Evolutionary conservation across 2,113 vertebrate genomes (phyloP).

Genomic region (Paraplagusia blochii): DNA sequence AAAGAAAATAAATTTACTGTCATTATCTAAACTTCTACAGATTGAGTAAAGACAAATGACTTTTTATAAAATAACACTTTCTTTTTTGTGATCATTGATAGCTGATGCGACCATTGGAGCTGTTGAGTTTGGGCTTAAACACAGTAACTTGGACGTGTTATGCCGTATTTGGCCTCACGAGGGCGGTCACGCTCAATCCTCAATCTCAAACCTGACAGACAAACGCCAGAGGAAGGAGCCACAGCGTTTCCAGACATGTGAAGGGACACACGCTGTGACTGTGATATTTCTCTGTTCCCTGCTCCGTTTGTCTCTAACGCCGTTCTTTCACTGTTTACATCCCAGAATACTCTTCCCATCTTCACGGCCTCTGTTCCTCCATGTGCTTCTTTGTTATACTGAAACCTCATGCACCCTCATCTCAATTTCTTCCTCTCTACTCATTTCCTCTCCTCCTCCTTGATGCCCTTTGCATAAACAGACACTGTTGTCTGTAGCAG

Average conservation of each 20-base stretch:
- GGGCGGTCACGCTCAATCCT: conserved; percentile 31
- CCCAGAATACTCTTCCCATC: conserved; percentile 10
- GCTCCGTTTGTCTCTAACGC: conserved; percentile 3
- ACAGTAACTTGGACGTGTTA: neutral
- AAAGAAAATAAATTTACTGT: no score
- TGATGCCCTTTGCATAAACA: conserved; percentile 40
- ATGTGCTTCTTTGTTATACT: conserved; percentile 6
- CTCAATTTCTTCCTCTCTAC: conserved; percentile 32
- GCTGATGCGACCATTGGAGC: no score
- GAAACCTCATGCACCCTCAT: conserved; percentile 19
- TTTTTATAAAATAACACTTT: no score
- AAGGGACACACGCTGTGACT: neutral
- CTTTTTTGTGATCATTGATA: no score
- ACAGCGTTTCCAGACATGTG: neutral
- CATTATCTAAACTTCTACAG: no score
- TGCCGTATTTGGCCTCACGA: conserved; percentile 34
- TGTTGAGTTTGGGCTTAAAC: no score
- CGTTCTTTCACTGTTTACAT: conserved; percentile 10
- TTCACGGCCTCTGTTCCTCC: conserved; percentile 3
- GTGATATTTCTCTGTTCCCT: neutral
- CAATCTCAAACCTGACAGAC: conserved; percentile 1
- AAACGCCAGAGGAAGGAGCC: no score
- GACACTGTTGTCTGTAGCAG: conserved; percentile 31
- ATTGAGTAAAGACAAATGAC: no score
- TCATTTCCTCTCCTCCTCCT: conserved; percentile 31